These are phyloP conservation scores for Peucedramus taeniatus DNA, from an alignment of 2,113 vertebrate species.

Conservation along the genomic window DNA sequence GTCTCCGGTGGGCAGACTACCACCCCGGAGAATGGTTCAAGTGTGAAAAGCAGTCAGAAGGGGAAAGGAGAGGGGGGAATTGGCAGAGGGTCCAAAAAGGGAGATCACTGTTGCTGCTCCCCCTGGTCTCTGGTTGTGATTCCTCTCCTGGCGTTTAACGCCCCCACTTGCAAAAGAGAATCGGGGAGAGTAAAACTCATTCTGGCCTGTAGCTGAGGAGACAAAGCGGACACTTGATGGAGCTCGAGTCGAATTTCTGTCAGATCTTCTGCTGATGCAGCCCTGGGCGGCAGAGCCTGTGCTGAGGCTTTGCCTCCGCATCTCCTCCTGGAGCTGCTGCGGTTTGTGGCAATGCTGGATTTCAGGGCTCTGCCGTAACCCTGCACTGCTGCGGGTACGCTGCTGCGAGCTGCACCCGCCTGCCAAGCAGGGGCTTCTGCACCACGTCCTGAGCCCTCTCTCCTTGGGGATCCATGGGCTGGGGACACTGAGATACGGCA, in stretches of 20 bases:
- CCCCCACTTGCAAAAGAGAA: background rate
- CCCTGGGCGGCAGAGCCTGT: background rate
- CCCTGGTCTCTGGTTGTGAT: background rate
- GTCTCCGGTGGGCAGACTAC: background rate
- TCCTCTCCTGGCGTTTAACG: background rate
- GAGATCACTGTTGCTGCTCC: rapidly evolving
- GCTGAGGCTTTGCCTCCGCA: rapidly evolving
- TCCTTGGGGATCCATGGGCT: rapidly evolving
- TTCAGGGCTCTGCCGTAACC: rapidly evolving
- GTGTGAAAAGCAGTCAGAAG: background rate
- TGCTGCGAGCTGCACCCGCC: background rate
- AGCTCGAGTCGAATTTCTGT: background rate
- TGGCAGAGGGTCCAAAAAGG: background rate
- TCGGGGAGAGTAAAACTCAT: background rate
- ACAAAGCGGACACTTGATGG: slow-evolving; percentile 16
- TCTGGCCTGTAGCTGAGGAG: background rate
- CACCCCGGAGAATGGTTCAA: rapidly evolving
- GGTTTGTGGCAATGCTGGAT: rapidly evolving
- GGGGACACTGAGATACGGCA: rapidly evolving
- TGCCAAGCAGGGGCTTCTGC: background rate
- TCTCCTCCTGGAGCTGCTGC: background rate
- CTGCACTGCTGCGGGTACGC: rapidly evolving
- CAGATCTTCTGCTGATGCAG: background rate
- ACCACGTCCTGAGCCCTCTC: rapidly evolving
- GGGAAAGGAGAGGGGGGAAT: background rate